Conservation (phyloP, 2,888 invertebrate genomes). For the Stramonita haemastoma region DNA sequence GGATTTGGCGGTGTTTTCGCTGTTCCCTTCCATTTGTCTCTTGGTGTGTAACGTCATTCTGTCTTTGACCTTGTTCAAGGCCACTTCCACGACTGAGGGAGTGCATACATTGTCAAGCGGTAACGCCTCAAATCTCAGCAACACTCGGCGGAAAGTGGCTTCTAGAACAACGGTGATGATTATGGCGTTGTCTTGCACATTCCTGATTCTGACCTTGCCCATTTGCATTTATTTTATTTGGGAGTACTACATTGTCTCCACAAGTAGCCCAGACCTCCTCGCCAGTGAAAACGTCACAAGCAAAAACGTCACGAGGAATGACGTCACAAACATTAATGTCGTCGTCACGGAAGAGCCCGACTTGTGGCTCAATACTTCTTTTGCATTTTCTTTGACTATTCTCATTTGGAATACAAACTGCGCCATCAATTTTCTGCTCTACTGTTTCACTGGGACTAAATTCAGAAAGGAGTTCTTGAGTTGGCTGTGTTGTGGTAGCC, state of each 20-base stretch:
- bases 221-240: neutral
- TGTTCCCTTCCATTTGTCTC: neutral
- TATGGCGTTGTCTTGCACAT: neutral
- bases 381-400: neutral
- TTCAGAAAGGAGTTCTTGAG: neutral
- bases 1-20: neutral
- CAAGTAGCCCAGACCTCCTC: too few relatives aligned
- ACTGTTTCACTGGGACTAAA: constrained; percentile 8
- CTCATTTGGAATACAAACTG: neutral
- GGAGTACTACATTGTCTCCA: neutral
- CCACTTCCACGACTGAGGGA: neutral
- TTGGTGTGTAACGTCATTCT: constrained; percentile 8
- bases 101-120: neutral
- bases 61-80: neutral
- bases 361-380: too few relatives aligned
- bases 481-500: neutral
- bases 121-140: neutral
- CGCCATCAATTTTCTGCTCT: constrained; percentile 16
- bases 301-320: too few relatives aligned
- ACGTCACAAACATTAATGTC: too few relatives aligned
- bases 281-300: too few relatives aligned
- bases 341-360: too few relatives aligned
- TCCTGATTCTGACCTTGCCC: neutral
- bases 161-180: constrained; percentile 2
- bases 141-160: neutral